phyloP scores from a whole-genome alignment of 2,888 invertebrate species.

The Coelogynopora nodosa region DNA sequence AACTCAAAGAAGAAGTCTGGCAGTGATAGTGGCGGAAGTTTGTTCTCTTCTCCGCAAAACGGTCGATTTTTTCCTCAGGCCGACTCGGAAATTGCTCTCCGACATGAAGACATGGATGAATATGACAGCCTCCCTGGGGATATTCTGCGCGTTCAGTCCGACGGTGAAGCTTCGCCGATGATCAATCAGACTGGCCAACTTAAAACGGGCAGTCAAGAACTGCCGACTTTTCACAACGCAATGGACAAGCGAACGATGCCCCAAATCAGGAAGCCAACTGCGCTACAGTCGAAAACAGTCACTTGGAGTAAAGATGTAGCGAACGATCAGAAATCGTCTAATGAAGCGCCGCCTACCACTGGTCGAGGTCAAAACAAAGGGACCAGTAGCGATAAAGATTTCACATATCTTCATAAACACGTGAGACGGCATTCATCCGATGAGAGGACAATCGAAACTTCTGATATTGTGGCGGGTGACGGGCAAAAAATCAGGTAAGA shows the following conservation, averaged over 20 bases:
- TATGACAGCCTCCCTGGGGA: neutral
- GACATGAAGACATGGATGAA: neutral
- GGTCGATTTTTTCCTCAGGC: neutral
- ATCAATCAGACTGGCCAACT: neutral
- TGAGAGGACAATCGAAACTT: neutral
- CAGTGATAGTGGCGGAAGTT: neutral
- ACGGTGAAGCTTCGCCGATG: neutral
- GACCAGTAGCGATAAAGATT: neutral
- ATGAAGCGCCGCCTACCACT: neutral
- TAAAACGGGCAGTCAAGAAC: conserved; percentile 19
- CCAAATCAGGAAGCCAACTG: neutral
- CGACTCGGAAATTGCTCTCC: neutral
- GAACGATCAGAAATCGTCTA: neutral
- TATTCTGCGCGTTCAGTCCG: neutral
- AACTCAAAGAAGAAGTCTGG: neutral
- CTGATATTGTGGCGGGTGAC: neutral
- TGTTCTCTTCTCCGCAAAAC: neutral
- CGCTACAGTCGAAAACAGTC: conserved; percentile 12
- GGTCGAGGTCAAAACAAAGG: neutral
- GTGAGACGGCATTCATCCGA: neutral
- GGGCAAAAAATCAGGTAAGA: neutral
- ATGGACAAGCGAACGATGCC: conserved; percentile 23
- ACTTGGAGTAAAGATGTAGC: neutral
- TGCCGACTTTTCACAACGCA: neutral
- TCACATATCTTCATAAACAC: neutral